phyloP scores from a whole-genome alignment of 2,888 invertebrate species.

The Volucella bombylans region DNA sequence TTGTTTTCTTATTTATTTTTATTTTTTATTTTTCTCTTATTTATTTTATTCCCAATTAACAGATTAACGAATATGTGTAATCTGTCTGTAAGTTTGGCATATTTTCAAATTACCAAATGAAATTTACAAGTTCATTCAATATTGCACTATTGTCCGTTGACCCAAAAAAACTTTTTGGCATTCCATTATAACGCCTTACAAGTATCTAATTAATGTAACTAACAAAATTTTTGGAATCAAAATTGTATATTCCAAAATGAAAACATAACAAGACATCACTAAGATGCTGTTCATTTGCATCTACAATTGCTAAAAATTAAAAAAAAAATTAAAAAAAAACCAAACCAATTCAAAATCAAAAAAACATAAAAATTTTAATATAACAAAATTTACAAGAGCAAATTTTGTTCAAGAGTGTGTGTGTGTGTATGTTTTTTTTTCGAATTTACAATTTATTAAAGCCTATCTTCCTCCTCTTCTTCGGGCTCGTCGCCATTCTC shows the following conservation, averaged over 20 bases:
- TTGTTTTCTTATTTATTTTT: slow-evolving; percentile 20
- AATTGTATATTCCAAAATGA: slow-evolving; percentile 6
- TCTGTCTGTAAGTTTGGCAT: no score
- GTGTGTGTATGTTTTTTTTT: slow-evolving; percentile 67
- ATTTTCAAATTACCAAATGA: slow-evolving; percentile 2
- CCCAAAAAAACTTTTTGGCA: slow-evolving; percentile 40
- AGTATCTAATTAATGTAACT: slow-evolving; percentile 48
- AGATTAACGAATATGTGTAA: no score
- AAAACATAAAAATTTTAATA: slow-evolving; percentile 44
- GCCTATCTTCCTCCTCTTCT: slow-evolving; percentile 88
- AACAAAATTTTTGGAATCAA: slow-evolving; percentile 36
- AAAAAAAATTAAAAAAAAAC: slow-evolving; percentile 39
- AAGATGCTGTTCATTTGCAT: slow-evolving; percentile 45
- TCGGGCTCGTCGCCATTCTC: slow-evolving; percentile 92
- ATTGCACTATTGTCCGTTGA: slow-evolving; percentile 72
- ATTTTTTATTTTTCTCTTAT: background rate
- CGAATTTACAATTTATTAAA: slow-evolving; percentile 83
- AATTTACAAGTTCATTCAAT: slow-evolving; percentile 20
- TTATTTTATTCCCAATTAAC: no score
- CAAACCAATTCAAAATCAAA: slow-evolving; percentile 33
- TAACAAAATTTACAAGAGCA: slow-evolving; percentile 38
- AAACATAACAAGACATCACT: slow-evolving; percentile 51
- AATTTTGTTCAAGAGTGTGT: slow-evolving; percentile 58
- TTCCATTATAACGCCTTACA: slow-evolving; percentile 24
- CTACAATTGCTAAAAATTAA: slow-evolving; percentile 56